Base-by-base conservation (phyloP, 2,113 vertebrate genomes). In the Pollachius pollachius region DNA sequence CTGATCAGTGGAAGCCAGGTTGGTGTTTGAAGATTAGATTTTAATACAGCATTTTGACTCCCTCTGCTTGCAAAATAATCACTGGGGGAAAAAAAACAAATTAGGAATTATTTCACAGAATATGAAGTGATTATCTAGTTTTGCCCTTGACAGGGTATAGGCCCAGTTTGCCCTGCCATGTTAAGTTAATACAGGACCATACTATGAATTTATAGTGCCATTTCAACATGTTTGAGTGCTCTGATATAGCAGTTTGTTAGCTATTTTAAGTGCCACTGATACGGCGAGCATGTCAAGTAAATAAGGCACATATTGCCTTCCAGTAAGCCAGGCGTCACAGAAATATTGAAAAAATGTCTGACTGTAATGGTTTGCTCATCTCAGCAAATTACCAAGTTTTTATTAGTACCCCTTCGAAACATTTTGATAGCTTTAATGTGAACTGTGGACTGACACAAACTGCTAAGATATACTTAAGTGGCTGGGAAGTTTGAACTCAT, bases 11-110 rank as follows among this genome's bases (percentile, higher is more conserved):
- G 87, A 85, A 88, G 83, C 84, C 87, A 87, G 92, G 89, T 91
- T 90, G 86, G 82, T 85, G 88, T 90, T 91, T 85, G 87, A 88
- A 91, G 92, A 92, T 92, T 92, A 90, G 90, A 92, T 92, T 92
- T 91, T 89, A 92, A 92, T 92, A 87, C 86, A 87, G 87, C 69
- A 77, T 85, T 88, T 85, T 88, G 85, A 87, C 87, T 89, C 84
- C 74, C 76, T 86, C 81, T 66, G 75, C 76, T 70, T 54, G 72
- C 78, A 85, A 86, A 89, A 90, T 90, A 89, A 91, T 90, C 88
- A 90, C 80, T 78, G 71, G 62, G 59, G 41, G n/a, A 58, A 78
- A 79, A 77, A 79, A 84, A 86, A 78, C 78, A 89, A 93, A 91
- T 90, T 78, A 85, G 82, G 80, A 86, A 89, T 91, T 85, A 88